Conservation (phyloP, 2,797 vertebrate genomes). For the Premnoplex brunnescens region DNA sequence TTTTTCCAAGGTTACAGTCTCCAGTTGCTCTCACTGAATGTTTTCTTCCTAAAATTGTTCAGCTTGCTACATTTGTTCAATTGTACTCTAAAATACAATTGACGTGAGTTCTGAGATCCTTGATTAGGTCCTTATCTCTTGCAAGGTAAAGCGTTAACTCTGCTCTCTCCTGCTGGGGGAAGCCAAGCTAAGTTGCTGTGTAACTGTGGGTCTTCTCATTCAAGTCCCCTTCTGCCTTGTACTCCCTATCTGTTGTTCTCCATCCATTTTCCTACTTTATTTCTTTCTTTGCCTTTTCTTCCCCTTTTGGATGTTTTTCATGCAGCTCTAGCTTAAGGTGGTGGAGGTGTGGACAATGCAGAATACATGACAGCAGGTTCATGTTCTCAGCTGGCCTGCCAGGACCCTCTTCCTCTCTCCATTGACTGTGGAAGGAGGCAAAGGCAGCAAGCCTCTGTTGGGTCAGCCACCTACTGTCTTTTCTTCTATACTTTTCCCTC, state of each 20-base stretch:
- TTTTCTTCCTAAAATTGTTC: not conserved
- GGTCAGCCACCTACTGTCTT: not conserved
- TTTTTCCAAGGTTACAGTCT: not conserved
- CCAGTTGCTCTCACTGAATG: not conserved
- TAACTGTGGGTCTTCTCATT: not conserved
- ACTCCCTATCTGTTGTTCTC: not conserved
- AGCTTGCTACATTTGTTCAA: not conserved
- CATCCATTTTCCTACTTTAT: not conserved
- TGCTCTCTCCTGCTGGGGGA: not conserved
- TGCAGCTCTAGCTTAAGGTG: not conserved
- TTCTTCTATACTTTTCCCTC: not conserved
- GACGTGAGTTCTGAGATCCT: not conserved
- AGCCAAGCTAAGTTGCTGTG: not conserved
- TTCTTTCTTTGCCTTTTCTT: not conserved
- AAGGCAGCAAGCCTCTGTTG: not conserved
- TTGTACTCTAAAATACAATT: not conserved
- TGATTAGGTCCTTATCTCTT: not conserved
- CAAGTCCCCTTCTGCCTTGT: not conserved
- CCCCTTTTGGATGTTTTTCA: not conserved
- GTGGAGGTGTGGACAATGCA: not conserved
- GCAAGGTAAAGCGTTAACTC: not conserved
- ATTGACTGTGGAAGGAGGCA: not conserved
- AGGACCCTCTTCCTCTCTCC: not conserved
- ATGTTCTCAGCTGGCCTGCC: not conserved
- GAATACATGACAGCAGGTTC: not conserved